Conservation (phyloP, 2,797 vertebrate species). For the Crenichthys baileyi region DNA sequence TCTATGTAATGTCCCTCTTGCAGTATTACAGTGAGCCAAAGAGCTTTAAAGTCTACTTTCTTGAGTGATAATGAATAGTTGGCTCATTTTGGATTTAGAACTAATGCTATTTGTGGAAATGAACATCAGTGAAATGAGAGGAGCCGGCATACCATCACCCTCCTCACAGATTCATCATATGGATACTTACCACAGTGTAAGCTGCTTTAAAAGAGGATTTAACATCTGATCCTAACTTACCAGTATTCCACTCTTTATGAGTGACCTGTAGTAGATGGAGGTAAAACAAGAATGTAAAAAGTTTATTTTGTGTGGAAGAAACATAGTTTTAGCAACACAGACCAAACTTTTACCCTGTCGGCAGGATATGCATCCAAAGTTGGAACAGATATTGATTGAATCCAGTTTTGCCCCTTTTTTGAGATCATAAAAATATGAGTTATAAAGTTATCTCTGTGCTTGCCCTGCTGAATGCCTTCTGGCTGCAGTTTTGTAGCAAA, state of each 20-base stretch:
- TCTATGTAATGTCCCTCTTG: constrained; percentile 46
- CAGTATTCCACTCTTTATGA: background rate
- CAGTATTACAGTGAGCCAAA: constrained; percentile 50
- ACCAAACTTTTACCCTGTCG: background rate
- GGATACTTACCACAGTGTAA: background rate
- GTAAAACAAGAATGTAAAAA: background rate
- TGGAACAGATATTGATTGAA: background rate
- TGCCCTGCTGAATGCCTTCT: background rate
- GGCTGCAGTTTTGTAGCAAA: background rate
- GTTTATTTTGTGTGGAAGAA: background rate
- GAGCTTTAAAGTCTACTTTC: constrained; percentile 62
- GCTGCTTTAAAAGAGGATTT: constrained; percentile 8
- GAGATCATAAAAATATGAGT: background rate
- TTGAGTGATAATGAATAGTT: constrained; percentile 35
- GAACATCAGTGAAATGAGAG: constrained; percentile 20
- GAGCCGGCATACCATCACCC: constrained; percentile 5
- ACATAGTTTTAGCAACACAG: background rate
- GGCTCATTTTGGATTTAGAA: constrained; percentile 31
- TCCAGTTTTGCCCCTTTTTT: background rate
- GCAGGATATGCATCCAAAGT: background rate
- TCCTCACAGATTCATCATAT: constrained; percentile 8
- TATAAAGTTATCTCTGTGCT: background rate
- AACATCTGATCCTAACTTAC: background rate
- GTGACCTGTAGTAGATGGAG: background rate
- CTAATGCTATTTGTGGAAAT: constrained; percentile 50